A percentile compares a stretch with the other conserved stretches of the same genome.
These are phyloP conservation scores for Nyctibius bracteatus DNA, from an alignment of 2,113 vertebrate genomes.

Conservation along the genomic window DNA sequence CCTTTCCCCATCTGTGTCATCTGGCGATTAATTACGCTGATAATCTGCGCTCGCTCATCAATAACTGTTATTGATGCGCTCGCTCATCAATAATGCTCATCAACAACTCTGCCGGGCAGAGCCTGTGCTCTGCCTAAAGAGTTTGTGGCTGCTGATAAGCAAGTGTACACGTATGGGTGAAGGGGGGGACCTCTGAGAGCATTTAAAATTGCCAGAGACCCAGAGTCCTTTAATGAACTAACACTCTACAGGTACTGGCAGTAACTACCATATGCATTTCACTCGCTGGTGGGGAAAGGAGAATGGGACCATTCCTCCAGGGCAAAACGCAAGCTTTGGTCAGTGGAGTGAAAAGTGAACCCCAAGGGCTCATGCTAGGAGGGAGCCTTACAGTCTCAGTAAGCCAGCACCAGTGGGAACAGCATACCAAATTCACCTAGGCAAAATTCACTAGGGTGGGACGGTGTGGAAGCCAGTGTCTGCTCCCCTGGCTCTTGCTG, in stretches of 20 bases:
- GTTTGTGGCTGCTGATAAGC: neutral
- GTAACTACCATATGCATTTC: neutral
- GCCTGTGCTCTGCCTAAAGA: neutral
- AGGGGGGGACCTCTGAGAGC: neutral
- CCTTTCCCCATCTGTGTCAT: neutral
- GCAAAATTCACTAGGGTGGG: neutral
- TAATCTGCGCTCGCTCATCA: neutral
- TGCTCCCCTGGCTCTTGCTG: neutral
- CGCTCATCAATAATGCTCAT: constrained; percentile 33
- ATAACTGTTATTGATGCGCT: neutral
- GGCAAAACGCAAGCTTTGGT: neutral
- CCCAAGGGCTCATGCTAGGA: neutral
- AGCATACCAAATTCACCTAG: neutral
- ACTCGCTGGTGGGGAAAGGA: rapidly evolving
- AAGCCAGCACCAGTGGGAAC: neutral
- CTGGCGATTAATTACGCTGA: neutral
- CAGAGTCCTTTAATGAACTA: neutral
- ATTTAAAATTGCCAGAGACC: neutral
- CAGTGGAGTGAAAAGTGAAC: neutral
- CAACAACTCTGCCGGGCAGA: no score
- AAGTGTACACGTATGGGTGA: neutral
- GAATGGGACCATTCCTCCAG: neutral
- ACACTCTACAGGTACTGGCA: neutral
- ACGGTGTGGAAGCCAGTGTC: neutral
- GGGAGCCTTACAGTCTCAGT: neutral